These are phyloP conservation scores for Drosophila recens DNA, from an alignment of 2,888 invertebrate species.

Conservation along the genomic window DNA sequence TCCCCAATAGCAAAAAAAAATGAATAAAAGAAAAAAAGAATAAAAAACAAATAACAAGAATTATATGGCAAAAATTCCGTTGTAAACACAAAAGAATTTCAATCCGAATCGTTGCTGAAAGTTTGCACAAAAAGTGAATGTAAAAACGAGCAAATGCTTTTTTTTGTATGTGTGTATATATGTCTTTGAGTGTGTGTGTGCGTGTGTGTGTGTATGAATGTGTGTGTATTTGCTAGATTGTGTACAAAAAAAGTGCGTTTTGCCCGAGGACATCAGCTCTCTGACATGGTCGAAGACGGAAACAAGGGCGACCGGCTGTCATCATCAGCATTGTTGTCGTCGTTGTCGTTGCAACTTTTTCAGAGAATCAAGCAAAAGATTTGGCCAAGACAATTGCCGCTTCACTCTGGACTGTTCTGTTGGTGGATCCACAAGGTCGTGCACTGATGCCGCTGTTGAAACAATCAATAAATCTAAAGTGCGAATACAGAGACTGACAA, in stretches of 20 bases:
- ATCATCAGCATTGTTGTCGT: conserved; percentile 66
- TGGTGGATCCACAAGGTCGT: conserved; percentile 37
- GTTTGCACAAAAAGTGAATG: conserved; percentile 48
- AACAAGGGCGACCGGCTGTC: conserved; percentile 53
- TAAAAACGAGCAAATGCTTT: conserved; percentile 29
- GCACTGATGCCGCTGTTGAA: conserved; percentile 39
- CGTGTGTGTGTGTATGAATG: conserved; percentile 1
- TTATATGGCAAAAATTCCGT: conserved; percentile 60
- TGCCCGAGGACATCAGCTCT: conserved; percentile 40
- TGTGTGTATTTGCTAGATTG: conserved; percentile 2
- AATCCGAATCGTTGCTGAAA: conserved; percentile 71
- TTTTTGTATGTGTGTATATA: conserved; percentile 5
- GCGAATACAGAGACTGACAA: conserved; percentile 48
- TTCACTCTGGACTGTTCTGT: conserved; percentile 29
- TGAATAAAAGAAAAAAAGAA: not conserved
- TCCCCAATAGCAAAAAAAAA: conserved; percentile 6
- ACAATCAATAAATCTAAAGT: conserved; percentile 79
- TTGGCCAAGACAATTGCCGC: conserved; percentile 29
- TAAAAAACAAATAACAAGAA: conserved; percentile 29
- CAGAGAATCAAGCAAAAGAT: conserved; percentile 54
- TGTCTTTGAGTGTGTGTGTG: conserved; percentile 1
- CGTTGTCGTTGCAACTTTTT: conserved; percentile 48
- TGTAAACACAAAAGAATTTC: conserved; percentile 77
- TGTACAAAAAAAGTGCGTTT: conserved; percentile 59
- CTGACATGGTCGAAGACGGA: conserved; percentile 31